Evolutionary conservation across 2,888 invertebrate genomes (phyloP).

Genomic region (Lutraria lutraria): DNA sequence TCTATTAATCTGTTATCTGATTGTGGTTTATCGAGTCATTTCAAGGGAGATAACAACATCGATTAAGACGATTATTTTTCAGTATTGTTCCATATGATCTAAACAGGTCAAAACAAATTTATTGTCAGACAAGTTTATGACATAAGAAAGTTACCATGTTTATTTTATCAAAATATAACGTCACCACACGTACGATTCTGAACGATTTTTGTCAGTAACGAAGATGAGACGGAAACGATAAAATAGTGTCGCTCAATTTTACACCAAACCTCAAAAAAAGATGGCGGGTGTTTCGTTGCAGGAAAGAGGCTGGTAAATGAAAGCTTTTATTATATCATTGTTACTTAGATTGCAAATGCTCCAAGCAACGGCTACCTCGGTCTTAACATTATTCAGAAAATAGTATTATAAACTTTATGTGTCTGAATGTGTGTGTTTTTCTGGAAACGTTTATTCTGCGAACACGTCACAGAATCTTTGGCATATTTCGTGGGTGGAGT

Average conservation of each 20-base stretch:
- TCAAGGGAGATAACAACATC: too few species aligned
- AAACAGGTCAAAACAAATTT: too few species aligned
- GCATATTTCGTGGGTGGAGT: neutral
- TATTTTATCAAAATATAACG: too few species aligned
- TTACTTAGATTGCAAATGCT: neutral
- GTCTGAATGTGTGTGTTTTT: neutral
- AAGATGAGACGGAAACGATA: conserved; percentile 4
- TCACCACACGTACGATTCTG: too few species aligned
- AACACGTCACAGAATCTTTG: neutral
- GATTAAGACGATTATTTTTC: too few species aligned
- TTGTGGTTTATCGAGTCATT: too few species aligned
- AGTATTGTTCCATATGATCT: too few species aligned
- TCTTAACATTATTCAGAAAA: neutral
- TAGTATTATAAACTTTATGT: neutral
- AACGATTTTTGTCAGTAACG: too few species aligned
- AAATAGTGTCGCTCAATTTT: neutral
- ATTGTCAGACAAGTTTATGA: too few species aligned
- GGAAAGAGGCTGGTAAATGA: conserved; percentile 79
- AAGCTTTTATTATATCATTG: neutral
- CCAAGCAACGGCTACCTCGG: neutral
- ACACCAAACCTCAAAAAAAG: conserved; percentile 63
- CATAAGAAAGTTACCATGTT: too few species aligned
- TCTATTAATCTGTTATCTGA: too few species aligned
- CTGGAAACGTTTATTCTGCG: neutral
- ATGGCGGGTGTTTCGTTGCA: conserved; percentile 81